Conservation (phyloP, 37 sponge, comb jelly and placozoan species). For the Cliona cf. orientalis region DNA sequence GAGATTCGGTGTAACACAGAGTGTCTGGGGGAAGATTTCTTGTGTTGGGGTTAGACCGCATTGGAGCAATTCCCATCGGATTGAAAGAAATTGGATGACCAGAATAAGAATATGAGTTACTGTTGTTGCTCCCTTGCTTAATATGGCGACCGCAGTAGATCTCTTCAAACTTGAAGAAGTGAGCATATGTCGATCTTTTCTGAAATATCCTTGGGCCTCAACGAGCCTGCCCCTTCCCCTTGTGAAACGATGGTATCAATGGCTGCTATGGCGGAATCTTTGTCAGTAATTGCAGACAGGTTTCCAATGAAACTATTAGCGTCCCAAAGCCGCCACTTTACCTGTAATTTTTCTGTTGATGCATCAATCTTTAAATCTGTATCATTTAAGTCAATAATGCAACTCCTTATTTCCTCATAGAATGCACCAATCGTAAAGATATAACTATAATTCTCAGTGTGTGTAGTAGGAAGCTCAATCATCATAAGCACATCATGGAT, state of each 20-base stretch:
- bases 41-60: slow-evolving; percentile 61
- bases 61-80: slow-evolving; percentile 70
- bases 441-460: too few relatives aligned
- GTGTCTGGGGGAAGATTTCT: slow-evolving; percentile 15
- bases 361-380: slow-evolving; percentile 5
- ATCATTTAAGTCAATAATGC: slow-evolving; percentile 13
- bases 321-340: slow-evolving; percentile 57
- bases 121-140: background rate
- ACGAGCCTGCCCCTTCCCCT: slow-evolving; percentile 53
- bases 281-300: slow-evolving; percentile 7
- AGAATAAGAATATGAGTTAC: slow-evolving; percentile 24
- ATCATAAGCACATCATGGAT: slow-evolving; percentile 52
- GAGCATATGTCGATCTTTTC: background rate
- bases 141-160: slow-evolving; percentile 38
- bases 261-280: slow-evolving; percentile 24
- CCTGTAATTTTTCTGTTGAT: background rate
- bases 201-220: slow-evolving; percentile 23
- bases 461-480: slow-evolving; percentile 50
- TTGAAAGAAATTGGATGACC: slow-evolving; percentile 52
- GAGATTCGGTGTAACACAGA: slow-evolving; percentile 55
- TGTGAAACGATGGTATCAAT: too few relatives aligned
- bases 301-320: background rate
- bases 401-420: slow-evolving; percentile 48
- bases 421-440: slow-evolving; percentile 66
- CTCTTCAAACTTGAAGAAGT: slow-evolving; percentile 47